Conservation (phyloP, 1,140 invertebrate genomes). For the Panagrolaimus sp. region DNA sequence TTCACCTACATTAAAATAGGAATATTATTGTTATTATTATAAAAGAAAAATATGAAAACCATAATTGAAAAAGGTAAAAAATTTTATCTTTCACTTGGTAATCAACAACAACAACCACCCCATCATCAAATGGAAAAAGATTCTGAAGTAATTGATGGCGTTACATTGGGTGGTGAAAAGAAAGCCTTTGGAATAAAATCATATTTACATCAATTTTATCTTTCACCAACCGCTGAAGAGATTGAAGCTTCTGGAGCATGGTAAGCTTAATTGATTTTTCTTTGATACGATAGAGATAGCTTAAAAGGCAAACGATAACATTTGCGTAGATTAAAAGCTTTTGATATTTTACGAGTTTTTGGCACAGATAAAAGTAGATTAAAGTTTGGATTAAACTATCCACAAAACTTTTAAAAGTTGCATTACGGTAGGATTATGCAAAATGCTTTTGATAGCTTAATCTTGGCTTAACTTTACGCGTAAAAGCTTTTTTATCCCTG, state of each 20-base stretch:
- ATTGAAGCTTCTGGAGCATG: constrained; percentile 37
- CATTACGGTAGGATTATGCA: too few relatives aligned
- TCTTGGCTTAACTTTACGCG: too few relatives aligned
- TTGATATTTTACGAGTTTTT: too few relatives aligned
- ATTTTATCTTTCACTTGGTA: not conserved
- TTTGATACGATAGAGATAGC: too few relatives aligned
- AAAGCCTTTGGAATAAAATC: constrained; percentile 48
- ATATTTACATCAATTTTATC: constrained; percentile 53
- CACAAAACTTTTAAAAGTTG: too few relatives aligned
- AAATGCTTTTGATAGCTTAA: too few relatives aligned
- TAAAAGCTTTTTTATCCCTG: too few relatives aligned
- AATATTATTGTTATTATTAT: too few relatives aligned
- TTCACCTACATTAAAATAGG: not conserved
- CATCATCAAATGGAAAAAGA: not conserved
- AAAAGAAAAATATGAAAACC: not conserved
- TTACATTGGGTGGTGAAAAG: constrained; percentile 1
- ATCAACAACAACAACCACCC: not conserved
- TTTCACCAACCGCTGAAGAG: constrained; percentile 47
- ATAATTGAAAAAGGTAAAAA: constrained; percentile 14
- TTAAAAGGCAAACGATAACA: too few relatives aligned
- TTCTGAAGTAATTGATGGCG: constrained; percentile 8
- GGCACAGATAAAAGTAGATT: too few relatives aligned
- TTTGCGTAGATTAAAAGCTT: too few relatives aligned
- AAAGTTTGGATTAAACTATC: too few relatives aligned
- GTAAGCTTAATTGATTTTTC: constrained; percentile 18